Conservation (phyloP, 2,888 invertebrate genomes). For the Microdon myrmicae region DNA sequence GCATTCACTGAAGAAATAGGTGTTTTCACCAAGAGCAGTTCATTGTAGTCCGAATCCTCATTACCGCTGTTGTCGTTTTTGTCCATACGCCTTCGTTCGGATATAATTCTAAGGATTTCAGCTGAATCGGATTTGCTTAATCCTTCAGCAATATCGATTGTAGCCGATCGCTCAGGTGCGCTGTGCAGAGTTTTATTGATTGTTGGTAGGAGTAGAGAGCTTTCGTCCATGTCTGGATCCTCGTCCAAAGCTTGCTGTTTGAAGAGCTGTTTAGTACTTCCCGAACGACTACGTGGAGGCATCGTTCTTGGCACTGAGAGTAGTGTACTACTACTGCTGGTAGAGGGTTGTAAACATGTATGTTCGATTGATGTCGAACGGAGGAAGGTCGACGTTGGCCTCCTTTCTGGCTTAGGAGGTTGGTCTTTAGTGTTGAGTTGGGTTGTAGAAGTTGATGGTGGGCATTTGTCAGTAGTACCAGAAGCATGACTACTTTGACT, state of each 20-base stretch:
- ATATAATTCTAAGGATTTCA: constrained; percentile 66
- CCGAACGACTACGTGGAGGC: constrained; percentile 66
- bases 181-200: constrained; percentile 22
- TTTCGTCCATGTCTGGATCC: constrained; percentile 69
- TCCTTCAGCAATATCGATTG: constrained; percentile 53
- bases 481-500: constrained; percentile 27
- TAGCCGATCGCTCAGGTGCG: constrained; percentile 30
- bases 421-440: constrained; percentile 30
- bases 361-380: constrained; percentile 65
- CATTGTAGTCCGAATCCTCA: constrained; percentile 66
- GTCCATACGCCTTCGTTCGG: constrained; percentile 65
- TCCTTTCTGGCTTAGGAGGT: constrained; percentile 27
- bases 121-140: constrained; percentile 64
- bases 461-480: constrained; percentile 23
- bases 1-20: constrained; percentile 63
- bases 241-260: constrained; percentile 71
- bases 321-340: constrained; percentile 57
- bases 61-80: constrained; percentile 64
- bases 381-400: constrained; percentile 54
- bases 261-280: constrained; percentile 71
- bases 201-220: constrained; percentile 67
- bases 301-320: constrained; percentile 65
- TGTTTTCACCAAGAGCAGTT: constrained; percentile 64
- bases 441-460: constrained; percentile 26
- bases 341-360: constrained; percentile 55